Base-by-base conservation (phyloP, 2,888 invertebrate genomes). In the Neoaliturus tenellus region DNA sequence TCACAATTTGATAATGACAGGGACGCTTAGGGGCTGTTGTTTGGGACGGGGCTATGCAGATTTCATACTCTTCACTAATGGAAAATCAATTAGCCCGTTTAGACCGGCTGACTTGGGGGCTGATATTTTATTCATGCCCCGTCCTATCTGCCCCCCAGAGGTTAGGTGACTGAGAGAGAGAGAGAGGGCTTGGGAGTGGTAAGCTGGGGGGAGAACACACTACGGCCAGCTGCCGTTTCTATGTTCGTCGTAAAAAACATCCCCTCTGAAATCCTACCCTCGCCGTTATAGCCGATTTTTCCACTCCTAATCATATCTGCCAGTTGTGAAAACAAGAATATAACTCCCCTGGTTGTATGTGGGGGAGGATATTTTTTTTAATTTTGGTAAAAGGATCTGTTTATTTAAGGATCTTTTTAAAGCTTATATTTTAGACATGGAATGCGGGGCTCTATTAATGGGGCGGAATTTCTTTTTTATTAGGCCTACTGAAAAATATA, bases 11-110 rank as follows among this genome's bases (percentile, higher is more conserved):
- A 69, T 69, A 69, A 69, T 69, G 69, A 69, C 69, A 33, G 35
- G 20, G 39, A 28, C 69, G 69, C 69, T 69, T 35, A 35, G 69
- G 69, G 69, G 69, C 20, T 31, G 39, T 75, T 75, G 73, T 75
- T 71, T 71, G 35, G 71, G 2, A 20, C 23, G n/a, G 44, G n/a
- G 25, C 28, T 44, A 75, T 75, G 73, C 44, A 75, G 44, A 75
- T 75, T 75, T 44, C 44, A 44, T 75, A 75, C 73, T 75, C 73
- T 75, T 75, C 39, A 75, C 73, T 75, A 75, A 75, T 75, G 73
- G 73, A 75, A 75, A 75, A 75, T 75, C 73, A 44, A 75, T 75
- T 75, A 75, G 44, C 28, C 73, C 73, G 73, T 75, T 75, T 75
- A 75, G 41, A 0, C n/a, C 71, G 71, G 23, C 39, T 14, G 62